phyloP scores from a whole-genome alignment of 2,888 invertebrate genomes.

The Cryptocephalus primarius region DNA sequence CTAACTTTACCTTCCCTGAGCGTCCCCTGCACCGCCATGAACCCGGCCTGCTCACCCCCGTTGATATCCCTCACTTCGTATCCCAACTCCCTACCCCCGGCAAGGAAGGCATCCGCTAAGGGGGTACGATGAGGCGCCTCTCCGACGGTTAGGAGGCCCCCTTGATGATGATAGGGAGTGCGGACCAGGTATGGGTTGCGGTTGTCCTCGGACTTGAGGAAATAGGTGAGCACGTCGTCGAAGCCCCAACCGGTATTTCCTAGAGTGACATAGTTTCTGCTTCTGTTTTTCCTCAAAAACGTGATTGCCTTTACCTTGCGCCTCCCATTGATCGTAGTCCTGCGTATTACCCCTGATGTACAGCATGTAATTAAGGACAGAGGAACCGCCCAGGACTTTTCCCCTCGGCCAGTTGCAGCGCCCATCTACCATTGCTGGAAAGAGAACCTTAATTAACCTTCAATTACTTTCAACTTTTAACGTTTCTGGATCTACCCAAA shows the following conservation, averaged over 20 bases:
- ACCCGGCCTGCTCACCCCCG: conserved; percentile 76
- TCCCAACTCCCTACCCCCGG: conserved; percentile 58
- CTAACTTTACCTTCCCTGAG: too few relatives aligned
- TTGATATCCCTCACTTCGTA: conserved; percentile 81
- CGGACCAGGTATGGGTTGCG: conserved; percentile 71
- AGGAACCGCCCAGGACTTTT: conserved; percentile 83
- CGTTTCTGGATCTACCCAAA: conserved; percentile 46
- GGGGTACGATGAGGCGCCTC: conserved; percentile 85
- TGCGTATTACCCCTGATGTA: conserved; percentile 79
- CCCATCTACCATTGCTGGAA: conserved; percentile 69
- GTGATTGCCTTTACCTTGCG: conserved; percentile 15
- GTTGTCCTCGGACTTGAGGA: conserved; percentile 87
- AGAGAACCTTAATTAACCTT: neutral
- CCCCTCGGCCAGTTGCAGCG: conserved; percentile 89
- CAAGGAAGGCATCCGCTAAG: conserved; percentile 64
- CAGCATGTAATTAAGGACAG: conserved; percentile 85
- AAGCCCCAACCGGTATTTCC: conserved; percentile 87
- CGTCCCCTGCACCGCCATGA: conserved; percentile 75
- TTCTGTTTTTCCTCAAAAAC: too few relatives aligned
- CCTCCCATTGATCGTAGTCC: conserved; percentile 87
- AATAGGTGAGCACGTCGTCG: conserved; percentile 68
- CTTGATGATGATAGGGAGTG: conserved; percentile 69
- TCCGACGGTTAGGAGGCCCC: conserved; percentile 65
- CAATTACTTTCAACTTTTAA: too few relatives aligned
- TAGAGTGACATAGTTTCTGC: conserved; percentile 23